Percentiles rank a stretch among this genome's conserved stretches.
Evolutionary conservation across 1,140 invertebrate genomes (phyloP).

Genomic region (Manduca sexta): DNA sequence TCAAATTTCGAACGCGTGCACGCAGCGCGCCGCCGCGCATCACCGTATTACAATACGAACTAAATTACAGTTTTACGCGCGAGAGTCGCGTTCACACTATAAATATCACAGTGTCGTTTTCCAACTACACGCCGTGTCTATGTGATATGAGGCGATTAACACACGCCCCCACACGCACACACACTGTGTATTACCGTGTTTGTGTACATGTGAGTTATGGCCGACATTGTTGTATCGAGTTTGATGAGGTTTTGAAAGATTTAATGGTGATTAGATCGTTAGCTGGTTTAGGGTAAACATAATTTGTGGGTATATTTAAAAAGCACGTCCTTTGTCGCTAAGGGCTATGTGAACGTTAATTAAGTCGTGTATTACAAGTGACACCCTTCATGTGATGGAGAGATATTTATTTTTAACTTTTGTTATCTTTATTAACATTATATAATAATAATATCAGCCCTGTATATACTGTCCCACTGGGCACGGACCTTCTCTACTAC

Average conservation of each 20-base stretch:
- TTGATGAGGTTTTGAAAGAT: constrained; percentile 5
- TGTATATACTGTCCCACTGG: too few relatives aligned
- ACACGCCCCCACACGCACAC: background rate
- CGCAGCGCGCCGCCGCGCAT: background rate
- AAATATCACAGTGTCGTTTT: constrained; percentile 1
- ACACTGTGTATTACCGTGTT: background rate
- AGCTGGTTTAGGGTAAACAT: too few relatives aligned
- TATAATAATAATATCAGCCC: too few relatives aligned
- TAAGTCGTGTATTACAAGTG: too few relatives aligned
- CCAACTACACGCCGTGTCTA: background rate
- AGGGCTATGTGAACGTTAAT: too few relatives aligned
- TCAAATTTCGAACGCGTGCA: background rate
- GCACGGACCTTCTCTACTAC: too few relatives aligned
- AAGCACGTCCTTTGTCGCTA: too few relatives aligned
- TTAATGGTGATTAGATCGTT: too few relatives aligned
- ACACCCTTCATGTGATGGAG: too few relatives aligned
- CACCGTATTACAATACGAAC: background rate
- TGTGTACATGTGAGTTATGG: constrained; percentile 2
- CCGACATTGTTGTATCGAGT: background rate
- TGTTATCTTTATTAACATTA: too few relatives aligned
- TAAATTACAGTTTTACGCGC: constrained; percentile 4
- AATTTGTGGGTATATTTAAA: too few relatives aligned
- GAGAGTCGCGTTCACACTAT: constrained; percentile 2
- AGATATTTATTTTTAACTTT: too few relatives aligned
- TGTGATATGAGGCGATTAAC: background rate